Base-by-base conservation (phyloP, 1,140 invertebrate genomes). In the Fopius arisanus region DNA sequence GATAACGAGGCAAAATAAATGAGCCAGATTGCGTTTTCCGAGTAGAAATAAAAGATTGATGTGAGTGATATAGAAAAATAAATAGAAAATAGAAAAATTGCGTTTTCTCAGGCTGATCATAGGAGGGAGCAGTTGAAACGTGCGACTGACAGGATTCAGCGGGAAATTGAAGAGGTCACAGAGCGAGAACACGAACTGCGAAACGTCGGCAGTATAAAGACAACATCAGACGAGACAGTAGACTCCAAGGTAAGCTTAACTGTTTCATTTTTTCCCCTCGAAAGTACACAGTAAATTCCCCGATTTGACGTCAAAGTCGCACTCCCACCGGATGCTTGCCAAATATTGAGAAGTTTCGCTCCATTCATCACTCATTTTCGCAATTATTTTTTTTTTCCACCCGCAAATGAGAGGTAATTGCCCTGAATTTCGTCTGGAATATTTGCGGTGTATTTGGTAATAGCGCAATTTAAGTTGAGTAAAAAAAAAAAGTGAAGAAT, bases 81-180 rank as follows among this genome's bases (percentile, higher is more conserved):
- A n/a, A 5, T 21, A 0, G 0, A 72, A 62, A 2, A 28, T 59
- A 26, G 54, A 59, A 28, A 59, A 59, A 65, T 71, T 62, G 21
- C 26, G 1, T 54, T 70, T 76, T 77, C 70, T 28, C 78, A 86
- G 84, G 76, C 78, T 29, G 81, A 84, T 54, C 80, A 78, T 26
- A 82, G 83, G 62, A 33, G 80, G 73, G 83, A 86, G 69, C 84
- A 86, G 73, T 66, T 86, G 73, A 82, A 78, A 67, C 84, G 74
- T 68, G 84, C 84, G 14, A 86, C 84, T n/a, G 82, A 86, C 63
- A 81, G 92, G 86, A 92, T 92, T 82, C 91, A 92, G 80, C 89
- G 90, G 77, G 91, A 92, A 85, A 92, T 92, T 75, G 91, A 91
- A 77, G 91, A 92, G 82, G 92, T 92, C 40, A 92, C 90, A 12